Conservation (phyloP, 2,797 vertebrate genomes). For the Siniperca scherzeri region DNA sequence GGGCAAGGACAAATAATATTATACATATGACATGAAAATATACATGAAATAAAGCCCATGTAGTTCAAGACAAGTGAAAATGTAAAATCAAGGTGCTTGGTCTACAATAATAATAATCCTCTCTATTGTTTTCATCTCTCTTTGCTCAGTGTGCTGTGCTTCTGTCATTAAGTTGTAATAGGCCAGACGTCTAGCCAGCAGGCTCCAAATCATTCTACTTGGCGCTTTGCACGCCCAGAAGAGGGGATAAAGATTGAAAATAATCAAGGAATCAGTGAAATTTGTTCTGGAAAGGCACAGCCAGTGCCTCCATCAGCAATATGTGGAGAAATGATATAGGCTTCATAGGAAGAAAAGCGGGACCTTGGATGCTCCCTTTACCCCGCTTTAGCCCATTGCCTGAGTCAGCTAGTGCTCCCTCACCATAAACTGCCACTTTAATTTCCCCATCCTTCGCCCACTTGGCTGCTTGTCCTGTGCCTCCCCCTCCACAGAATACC, state of each 20-base stretch:
- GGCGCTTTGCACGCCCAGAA: conserved; percentile 31
- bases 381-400: conserved; percentile 47
- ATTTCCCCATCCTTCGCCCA: conserved; percentile 64
- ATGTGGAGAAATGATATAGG: conserved; percentile 64
- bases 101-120: conserved; percentile 36
- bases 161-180: conserved; percentile 62
- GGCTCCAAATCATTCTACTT: conserved; percentile 50
- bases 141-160: conserved; percentile 35
- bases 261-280: conserved; percentile 65
- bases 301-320: conserved; percentile 73
- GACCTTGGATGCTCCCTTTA: conserved; percentile 66
- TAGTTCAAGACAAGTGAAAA: conserved; percentile 7
- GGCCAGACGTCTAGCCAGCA: conserved; percentile 51
- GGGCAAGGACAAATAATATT: background rate
- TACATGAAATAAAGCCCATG: background rate
- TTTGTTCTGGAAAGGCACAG: conserved; percentile 50
- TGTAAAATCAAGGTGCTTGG: conserved; percentile 18
- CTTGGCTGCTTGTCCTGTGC: conserved; percentile 59
- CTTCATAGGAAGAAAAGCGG: conserved; percentile 46
- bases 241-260: conserved; percentile 50
- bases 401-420: conserved; percentile 75
- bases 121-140: conserved; percentile 33
- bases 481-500: conserved; percentile 18
- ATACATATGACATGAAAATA: background rate
- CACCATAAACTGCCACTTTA: conserved; percentile 77